Base-by-base conservation (phyloP, 2,797 vertebrate species). In the Neosilurus mollespiculum region DNA sequence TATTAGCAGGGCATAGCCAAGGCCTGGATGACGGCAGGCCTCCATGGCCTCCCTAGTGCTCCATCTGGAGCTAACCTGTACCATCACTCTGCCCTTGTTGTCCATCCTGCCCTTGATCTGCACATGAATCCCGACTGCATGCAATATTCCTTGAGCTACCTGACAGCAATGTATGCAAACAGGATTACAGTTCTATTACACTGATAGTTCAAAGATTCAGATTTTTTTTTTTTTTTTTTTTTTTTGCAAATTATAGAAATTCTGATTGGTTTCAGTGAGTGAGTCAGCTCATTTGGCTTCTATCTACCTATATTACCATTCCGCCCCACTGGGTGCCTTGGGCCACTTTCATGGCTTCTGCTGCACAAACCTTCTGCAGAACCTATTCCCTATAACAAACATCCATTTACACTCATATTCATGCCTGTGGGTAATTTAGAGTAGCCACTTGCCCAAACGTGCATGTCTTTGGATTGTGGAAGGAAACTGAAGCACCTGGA, bases 1-100 rank as follows among this genome's bases (percentile, higher is more conserved):
- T 97, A 89, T 96, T 90, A 0, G 95, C 94, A 96, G 92, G 89
- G 94, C 93, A 91, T 96, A 96, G 87, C 95, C 95, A 78, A 96
- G 94, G 90, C 95, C 95, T 82, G 96, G 94, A 94, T 96, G 95
- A 84, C 94, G 94, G 92, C 96, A 97, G 76, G 92, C 95, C 92
- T 96, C 96, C 96, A 96, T 96, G 83, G 96, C 96, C 88, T 97
- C 96, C 87, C 91, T 95, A 87, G 96, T 96, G 90, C 93, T 96
- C 95, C 96, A 97, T 92, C 89, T 94, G 91, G 93, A 93, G 87
- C 94, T 94, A 83, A 92, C 92, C 93, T 94, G 94, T 93, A 96
- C 91, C 92, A 96, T 96, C 93, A 96, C 93, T 0, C 95, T 95
- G 80, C 96, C 96, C 91, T 97, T 95, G 71, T 93, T 94, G 14